These are phyloP conservation scores for Heliconius nattereri DNA, from an alignment of 1,140 invertebrate genomes.

Conservation along the genomic window DNA sequence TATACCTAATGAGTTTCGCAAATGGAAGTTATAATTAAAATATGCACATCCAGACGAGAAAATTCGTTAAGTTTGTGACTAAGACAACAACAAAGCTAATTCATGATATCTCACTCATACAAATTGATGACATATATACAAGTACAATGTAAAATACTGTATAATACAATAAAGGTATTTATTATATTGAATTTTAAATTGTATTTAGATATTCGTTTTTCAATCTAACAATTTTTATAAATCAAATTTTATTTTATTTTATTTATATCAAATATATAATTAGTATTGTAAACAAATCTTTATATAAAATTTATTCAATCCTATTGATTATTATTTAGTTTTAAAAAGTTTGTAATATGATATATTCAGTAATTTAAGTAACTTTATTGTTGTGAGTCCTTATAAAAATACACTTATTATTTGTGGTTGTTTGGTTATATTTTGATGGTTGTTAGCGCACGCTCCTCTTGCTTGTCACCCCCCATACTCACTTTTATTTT, in stretches of 20 bases:
- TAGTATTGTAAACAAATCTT: no score
- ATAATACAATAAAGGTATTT: no score
- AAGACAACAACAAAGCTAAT: slow-evolving; percentile 1
- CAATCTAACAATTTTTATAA: no score
- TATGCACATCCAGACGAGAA: background rate
- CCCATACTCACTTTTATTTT: slow-evolving; percentile 32
- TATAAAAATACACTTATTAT: slow-evolving; percentile 8
- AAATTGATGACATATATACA: no score
- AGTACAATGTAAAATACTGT: no score
- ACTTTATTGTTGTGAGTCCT: slow-evolving; percentile 7
- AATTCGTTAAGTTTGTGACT: background rate
- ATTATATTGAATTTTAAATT: no score
- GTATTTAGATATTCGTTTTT: no score
- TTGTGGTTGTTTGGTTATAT: slow-evolving; percentile 14
- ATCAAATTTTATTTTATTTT: no score
- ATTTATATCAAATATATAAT: no score
- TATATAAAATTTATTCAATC: no score
- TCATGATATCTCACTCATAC: background rate
- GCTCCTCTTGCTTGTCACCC: slow-evolving; percentile 70
- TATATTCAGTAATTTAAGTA: background rate
- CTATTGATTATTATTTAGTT: no score
- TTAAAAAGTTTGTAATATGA: no score
- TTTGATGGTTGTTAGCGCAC: slow-evolving; percentile 77
- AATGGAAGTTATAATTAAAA: background rate
- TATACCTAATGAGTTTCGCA: background rate